These are phyloP conservation scores for Drosophila tsacasi DNA, from an alignment of 1,140 invertebrate genomes.

Conservation along the genomic window DNA sequence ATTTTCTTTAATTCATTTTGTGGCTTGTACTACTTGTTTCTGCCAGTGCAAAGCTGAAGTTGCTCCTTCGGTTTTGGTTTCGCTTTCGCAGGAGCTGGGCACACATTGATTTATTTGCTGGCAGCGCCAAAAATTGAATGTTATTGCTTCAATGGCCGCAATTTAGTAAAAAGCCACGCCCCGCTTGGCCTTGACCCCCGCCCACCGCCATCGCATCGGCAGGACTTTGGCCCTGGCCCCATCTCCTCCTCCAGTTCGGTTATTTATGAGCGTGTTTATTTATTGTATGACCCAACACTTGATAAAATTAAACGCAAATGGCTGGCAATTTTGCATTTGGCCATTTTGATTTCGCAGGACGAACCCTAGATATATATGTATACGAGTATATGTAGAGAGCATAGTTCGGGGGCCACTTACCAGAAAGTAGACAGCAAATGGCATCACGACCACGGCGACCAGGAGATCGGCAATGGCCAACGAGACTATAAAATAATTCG, in stretches of 20 bases:
- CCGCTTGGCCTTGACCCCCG: slow-evolving; percentile 2
- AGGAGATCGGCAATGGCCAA: slow-evolving; percentile 98
- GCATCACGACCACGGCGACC: slow-evolving; percentile 98
- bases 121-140: slow-evolving; percentile 80
- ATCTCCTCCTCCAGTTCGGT: slow-evolving; percentile 27
- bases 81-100: slow-evolving; percentile 22
- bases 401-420: slow-evolving; percentile 87
- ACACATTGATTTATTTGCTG: slow-evolving; percentile 74
- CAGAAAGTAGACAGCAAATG: slow-evolving; percentile 98
- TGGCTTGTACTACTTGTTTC: not conserved
- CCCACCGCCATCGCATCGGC: not conserved
- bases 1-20: not conserved
- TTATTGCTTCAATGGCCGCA: slow-evolving; percentile 80
- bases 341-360: slow-evolving; percentile 61
- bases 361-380: not conserved
- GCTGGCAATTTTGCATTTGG: slow-evolving; percentile 73
- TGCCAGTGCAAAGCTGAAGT: not conserved
- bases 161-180: slow-evolving; percentile 75
- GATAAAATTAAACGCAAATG: slow-evolving; percentile 81
- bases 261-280: slow-evolving; percentile 80
- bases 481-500: slow-evolving; percentile 99
- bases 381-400: not conserved
- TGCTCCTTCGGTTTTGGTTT: not conserved
- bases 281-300: slow-evolving; percentile 79
- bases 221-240: not conserved